Percentiles rank a stretch among this genome's conserved stretches.
Evolutionary conservation across 2,888 invertebrate genomes (phyloP).

Genomic region (Nymphalis c-album): DNA sequence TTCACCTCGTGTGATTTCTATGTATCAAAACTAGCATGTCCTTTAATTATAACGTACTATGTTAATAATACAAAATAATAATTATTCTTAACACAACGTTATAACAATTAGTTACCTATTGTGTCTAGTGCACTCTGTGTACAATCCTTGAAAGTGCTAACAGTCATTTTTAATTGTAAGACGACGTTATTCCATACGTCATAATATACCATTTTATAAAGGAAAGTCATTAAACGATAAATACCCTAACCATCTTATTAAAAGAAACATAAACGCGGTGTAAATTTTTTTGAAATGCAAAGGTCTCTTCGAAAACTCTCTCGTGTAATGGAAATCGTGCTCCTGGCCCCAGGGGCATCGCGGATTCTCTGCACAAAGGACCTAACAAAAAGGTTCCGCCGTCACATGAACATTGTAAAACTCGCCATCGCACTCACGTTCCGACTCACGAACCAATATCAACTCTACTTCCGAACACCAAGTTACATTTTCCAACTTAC

Average conservation of each 20-base stretch:
- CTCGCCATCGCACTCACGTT: constrained; percentile 68
- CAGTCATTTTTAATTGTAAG: not conserved
- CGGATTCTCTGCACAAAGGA: constrained; percentile 76
- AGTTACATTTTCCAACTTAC: constrained; percentile 53
- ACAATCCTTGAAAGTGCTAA: too few relatives aligned
- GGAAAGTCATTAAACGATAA: constrained; percentile 5
- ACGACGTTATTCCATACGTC: not conserved
- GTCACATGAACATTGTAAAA: constrained; percentile 81
- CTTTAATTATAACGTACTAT: too few relatives aligned
- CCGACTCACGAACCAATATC: constrained; percentile 53
- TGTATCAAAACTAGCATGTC: not conserved
- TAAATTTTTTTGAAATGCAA: constrained; percentile 62
- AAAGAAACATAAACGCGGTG: constrained; percentile 45
- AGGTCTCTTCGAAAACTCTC: constrained; percentile 68
- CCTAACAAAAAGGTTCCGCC: constrained; percentile 78
- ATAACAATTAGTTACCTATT: not conserved
- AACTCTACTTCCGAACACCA: constrained; percentile 51
- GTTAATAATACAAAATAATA: not conserved
- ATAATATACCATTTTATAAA: not conserved
- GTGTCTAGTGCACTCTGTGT: too few relatives aligned
- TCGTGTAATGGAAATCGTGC: constrained; percentile 79
- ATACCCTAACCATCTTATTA: constrained; percentile 16
- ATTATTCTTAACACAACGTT: not conserved
- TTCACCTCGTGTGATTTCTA: not conserved
- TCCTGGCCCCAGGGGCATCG: constrained; percentile 72